These are phyloP conservation scores for Rhopalosiphum nymphaeae DNA, from an alignment of 2,888 invertebrate species.

Conservation along the genomic window DNA sequence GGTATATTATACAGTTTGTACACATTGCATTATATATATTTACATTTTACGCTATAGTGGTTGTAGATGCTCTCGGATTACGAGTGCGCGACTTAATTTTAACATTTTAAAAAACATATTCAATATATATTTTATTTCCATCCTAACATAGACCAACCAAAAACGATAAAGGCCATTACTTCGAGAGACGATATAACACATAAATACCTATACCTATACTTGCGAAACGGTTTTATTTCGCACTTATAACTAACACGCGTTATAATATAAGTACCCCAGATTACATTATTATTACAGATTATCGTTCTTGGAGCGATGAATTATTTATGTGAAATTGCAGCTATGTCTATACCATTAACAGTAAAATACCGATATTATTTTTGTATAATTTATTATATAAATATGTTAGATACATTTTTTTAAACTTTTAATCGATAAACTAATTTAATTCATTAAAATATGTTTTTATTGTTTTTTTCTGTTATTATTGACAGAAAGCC, in stretches of 20 bases:
- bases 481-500: background rate
- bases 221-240: background rate
- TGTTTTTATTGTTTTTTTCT: background rate
- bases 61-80: slow-evolving; percentile 13
- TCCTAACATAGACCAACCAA: background rate
- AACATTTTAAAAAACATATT: background rate
- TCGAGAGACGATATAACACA: background rate
- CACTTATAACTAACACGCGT: background rate
- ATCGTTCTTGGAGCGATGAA: background rate
- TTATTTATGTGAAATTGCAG: background rate
- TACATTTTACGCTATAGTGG: background rate
- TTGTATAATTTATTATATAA: background rate
- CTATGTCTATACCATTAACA: background rate
- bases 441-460: background rate
- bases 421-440: background rate
- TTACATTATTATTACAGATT: background rate
- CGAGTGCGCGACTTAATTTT: slow-evolving; percentile 20
- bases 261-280: background rate
- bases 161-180: background rate
- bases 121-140: background rate
- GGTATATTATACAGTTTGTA: background rate
- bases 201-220: background rate
- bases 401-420: background rate
- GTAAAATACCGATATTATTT: background rate
- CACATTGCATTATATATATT: background rate